Conservation (phyloP, 1,140 invertebrate genomes). For the Phortica variegata region DNA sequence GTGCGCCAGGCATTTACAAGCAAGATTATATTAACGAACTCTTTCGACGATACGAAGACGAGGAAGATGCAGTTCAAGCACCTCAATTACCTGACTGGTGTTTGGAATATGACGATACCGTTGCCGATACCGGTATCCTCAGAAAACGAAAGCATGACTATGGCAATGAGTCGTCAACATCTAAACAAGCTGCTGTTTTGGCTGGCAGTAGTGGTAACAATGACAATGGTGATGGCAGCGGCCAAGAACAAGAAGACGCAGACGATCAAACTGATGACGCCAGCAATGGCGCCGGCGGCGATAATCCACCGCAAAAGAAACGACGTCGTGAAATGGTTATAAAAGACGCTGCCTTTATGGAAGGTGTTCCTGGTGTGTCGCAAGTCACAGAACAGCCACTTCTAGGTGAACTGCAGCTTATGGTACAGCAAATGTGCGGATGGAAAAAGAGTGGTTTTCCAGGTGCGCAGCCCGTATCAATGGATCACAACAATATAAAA, state of each 20-base stretch:
- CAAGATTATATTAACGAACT: conserved; percentile 74
- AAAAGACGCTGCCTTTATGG: conserved; percentile 75
- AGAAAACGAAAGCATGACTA: conserved; percentile 19
- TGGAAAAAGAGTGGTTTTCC: conserved; percentile 86
- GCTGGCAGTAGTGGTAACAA: conserved; percentile 6
- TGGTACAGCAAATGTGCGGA: conserved; percentile 78
- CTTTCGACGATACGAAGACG: conserved; percentile 76
- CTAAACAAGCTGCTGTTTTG: conserved; percentile 20
- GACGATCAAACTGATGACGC: conserved; percentile 33
- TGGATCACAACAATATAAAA: conserved; percentile 82
- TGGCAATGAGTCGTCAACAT: conserved; percentile 29
- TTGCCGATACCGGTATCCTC: conserved; percentile 22
- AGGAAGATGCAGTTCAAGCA: conserved; percentile 69
- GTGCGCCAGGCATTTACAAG: conserved; percentile 79
- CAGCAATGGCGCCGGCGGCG: conserved; percentile 21
- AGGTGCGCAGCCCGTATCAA: conserved; percentile 95
- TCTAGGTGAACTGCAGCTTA: conserved; percentile 70
- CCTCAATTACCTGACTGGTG: conserved; percentile 84
- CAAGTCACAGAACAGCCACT: conserved; percentile 59
- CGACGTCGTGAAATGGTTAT: conserved; percentile 52
- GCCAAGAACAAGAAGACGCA: conserved; percentile 20
- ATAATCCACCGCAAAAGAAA: conserved; percentile 34
- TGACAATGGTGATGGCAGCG: conserved; percentile 11
- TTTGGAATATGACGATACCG: conserved; percentile 45
- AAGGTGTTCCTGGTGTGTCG: conserved; percentile 74